These are phyloP conservation scores for Ictidomys tridecemlineatus DNA, from an alignment of 2,113 vertebrate species.

Conservation along the genomic window DNA sequence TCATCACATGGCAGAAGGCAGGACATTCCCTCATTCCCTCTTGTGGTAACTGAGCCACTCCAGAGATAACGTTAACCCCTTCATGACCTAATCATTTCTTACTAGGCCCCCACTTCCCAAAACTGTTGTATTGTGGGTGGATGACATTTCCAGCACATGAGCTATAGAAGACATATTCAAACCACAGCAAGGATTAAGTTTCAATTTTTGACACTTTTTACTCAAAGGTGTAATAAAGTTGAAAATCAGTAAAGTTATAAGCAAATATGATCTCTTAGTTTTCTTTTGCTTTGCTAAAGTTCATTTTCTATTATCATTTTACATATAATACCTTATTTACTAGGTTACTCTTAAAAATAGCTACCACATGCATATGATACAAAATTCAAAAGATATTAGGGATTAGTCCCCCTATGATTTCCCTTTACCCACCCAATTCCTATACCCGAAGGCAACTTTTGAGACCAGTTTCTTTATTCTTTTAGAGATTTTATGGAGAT, in stretches of 20 bases:
- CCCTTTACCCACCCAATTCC: neutral
- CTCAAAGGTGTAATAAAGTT: neutral
- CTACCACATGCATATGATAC: too few relatives aligned
- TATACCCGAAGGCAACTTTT: neutral
- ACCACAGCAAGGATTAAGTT: neutral
- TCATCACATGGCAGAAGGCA: neutral
- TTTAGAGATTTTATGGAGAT: neutral
- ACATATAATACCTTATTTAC: neutral
- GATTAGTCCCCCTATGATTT: neutral
- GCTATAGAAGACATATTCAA: neutral
- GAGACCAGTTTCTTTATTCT: neutral
- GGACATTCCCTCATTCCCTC: neutral
- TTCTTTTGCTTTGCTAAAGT: neutral
- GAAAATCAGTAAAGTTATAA: neutral
- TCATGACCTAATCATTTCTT: neutral
- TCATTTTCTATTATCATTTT: slow-evolving; percentile 25
- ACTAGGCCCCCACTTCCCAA: neutral
- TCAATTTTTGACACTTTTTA: neutral
- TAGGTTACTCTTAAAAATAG: neutral
- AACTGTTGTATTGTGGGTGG: neutral
- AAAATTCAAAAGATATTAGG: neutral
- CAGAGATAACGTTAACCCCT: neutral
- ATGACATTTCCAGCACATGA: neutral
- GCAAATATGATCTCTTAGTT: neutral
- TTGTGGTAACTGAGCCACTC: neutral